Conservation (phyloP, 2,888 invertebrate species). For the Leptopilina myrica region DNA sequence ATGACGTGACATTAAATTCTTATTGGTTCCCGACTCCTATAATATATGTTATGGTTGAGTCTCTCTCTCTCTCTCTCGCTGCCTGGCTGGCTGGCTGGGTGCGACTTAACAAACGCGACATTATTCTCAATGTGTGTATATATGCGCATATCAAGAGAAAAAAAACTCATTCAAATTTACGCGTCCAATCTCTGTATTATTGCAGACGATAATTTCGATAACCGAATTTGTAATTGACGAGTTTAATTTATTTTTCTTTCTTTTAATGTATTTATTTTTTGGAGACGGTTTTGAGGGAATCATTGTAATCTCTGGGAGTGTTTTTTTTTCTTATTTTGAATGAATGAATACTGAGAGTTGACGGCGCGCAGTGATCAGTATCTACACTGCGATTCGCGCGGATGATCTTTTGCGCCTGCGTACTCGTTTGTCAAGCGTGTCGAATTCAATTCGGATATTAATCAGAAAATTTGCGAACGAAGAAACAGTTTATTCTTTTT, state of each 20-base stretch:
- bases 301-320: not conserved
- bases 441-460: not conserved
- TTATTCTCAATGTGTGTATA: constrained; percentile 70
- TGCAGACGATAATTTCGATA: not conserved
- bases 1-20: constrained; percentile 63
- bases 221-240: constrained; percentile 5
- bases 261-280: not conserved
- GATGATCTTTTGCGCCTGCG: constrained; percentile 9
- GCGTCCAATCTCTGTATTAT: constrained; percentile 13
- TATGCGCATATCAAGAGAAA: no score
- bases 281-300: no score
- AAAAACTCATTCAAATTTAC: constrained; percentile 64
- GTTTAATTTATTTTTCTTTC: not conserved
- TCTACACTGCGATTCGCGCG: not conserved
- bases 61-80: not conserved
- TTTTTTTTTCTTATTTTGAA: not conserved
- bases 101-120: constrained; percentile 60
- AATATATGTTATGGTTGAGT: constrained; percentile 1
- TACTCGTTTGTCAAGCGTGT: not conserved
- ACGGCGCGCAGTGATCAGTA: not conserved
- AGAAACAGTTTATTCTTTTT: not conserved
- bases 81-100: constrained; percentile 40
- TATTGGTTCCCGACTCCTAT: constrained; percentile 16
- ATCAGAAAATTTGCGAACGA: not conserved
- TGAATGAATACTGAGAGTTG: no score